phyloP scores from a whole-genome alignment of 2,888 invertebrate species.

The Drosophila histrio region DNA sequence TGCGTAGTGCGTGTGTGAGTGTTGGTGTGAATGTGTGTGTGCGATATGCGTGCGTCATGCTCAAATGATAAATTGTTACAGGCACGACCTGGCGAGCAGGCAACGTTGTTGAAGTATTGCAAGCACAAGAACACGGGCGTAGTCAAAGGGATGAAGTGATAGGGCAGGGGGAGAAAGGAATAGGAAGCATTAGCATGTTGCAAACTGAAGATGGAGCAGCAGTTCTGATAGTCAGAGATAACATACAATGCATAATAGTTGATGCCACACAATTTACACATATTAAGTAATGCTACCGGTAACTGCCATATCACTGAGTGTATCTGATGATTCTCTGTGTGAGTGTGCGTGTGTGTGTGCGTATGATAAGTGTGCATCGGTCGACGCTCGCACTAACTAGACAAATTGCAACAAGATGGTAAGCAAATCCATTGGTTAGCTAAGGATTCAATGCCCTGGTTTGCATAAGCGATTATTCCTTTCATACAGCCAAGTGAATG shows the following conservation, averaged over 20 bases:
- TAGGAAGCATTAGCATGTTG: slow-evolving; percentile 30
- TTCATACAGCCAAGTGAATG: slow-evolving; percentile 16
- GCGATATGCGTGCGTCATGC: slow-evolving; percentile 70
- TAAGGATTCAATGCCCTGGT: slow-evolving; percentile 43
- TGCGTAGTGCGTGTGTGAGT: slow-evolving; percentile 16
- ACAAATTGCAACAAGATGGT: slow-evolving; percentile 68
- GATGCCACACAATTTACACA: slow-evolving; percentile 81
- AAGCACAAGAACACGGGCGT: background rate
- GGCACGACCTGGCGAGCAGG: slow-evolving; percentile 53
- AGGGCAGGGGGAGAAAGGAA: background rate
- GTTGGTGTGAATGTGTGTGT: slow-evolving; percentile 19
- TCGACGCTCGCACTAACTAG: slow-evolving; percentile 52
- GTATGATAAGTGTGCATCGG: slow-evolving; percentile 44
- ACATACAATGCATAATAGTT: slow-evolving; percentile 77
- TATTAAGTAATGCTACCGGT: slow-evolving; percentile 78
- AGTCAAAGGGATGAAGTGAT: background rate
- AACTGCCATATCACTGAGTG: slow-evolving; percentile 49
- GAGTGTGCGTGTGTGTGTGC: background rate
- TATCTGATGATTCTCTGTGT: slow-evolving; percentile 15
- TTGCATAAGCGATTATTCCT: slow-evolving; percentile 55
- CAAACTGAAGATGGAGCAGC: slow-evolving; percentile 30
- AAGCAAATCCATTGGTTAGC: slow-evolving; percentile 48
- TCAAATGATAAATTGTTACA: slow-evolving; percentile 76
- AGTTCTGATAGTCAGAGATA: slow-evolving; percentile 67
- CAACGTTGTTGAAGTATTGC: slow-evolving; percentile 32